Percentiles rank a stretch among this genome's conserved stretches.
Evolutionary conservation across 2,113 vertebrate species (phyloP).

Genomic region (Naja naja): DNA sequence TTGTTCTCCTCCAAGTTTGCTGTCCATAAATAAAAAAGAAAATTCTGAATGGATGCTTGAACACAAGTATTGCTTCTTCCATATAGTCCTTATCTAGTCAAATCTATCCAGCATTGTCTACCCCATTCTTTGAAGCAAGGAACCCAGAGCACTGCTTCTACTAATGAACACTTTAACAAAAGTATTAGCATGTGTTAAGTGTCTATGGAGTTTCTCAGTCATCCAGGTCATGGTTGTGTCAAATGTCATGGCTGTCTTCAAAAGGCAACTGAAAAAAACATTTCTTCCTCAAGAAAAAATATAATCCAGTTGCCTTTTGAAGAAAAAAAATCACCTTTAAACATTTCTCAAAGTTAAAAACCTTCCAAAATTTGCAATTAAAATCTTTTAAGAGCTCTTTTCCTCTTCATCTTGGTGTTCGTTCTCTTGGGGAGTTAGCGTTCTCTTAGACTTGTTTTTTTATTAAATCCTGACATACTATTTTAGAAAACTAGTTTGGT

Average conservation of each 20-base stretch:
- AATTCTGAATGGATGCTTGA: background rate
- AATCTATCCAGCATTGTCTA: background rate
- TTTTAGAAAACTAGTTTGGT: background rate
- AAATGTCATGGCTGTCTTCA: background rate
- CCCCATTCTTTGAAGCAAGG: background rate
- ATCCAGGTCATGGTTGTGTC: background rate
- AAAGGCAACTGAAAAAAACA: background rate
- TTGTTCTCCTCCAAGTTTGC: background rate
- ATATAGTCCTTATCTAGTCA: too few relatives aligned
- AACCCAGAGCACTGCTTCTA: background rate
- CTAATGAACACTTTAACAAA: background rate
- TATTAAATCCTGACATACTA: background rate
- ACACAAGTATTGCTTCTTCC: background rate
- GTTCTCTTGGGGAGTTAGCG: background rate
- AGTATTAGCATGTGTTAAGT: background rate
- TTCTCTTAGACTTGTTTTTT: background rate
- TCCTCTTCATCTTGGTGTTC: background rate
- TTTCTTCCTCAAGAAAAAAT: background rate
- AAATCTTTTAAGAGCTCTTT: background rate
- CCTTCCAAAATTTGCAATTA: background rate
- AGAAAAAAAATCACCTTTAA: background rate
- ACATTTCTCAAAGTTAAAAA: background rate
- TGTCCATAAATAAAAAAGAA: too few relatives aligned
- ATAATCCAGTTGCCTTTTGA: background rate
- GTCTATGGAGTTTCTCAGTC: background rate